Evolutionary conservation across 2,113 vertebrate genomes (phyloP), one percentile per base, ranked within the genome.

Genomic region (Brienomyrus brachyistius): DNA sequence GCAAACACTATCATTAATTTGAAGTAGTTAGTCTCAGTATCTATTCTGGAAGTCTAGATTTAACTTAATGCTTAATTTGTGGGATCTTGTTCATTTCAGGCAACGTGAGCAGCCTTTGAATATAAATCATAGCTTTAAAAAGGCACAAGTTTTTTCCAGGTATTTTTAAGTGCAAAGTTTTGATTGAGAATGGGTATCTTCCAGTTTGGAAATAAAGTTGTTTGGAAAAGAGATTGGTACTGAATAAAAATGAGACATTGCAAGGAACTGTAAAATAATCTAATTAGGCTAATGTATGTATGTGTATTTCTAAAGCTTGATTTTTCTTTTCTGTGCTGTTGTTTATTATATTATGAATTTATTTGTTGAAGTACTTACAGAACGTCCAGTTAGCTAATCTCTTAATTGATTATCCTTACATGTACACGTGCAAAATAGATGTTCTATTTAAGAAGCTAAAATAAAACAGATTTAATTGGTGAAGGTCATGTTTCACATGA

Each of bases 401-500:
- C 56, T 54, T 54, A 56, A 83, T 83, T 27, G 84, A 40, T 43
- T 56, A 35, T 54, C n/a, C 70, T 88, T 89, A 90, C 82, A 93
- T 89, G 89, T 86, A 88, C 86, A 70, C 70, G 52, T 84, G 86
- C 77, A 90, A 93, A 94, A 94, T 90, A 89, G 91, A 88, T 90
- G 94, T 94, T 87, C 27, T 95, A 54, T 84, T 82, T 82, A 95
- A 95, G 95, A 95, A 92, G 88, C 87, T 82, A 91, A 92, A 93
- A 94, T 95, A 80, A 80, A 80, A 80, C 43, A 80, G 13, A 95
- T 95, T 95, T 95, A 95, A 92, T 91, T 19, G 35, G 74, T 91
- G 94, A 95, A 95, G 94, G 94, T 95, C 94, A 94, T 90, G 93
- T 94, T 92, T 94, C 94, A 94, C 92, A 93, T 91, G 92, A 93